phyloP scores from a whole-genome alignment of 2,888 invertebrate genomes.

The Amorpha juglandis region DNA sequence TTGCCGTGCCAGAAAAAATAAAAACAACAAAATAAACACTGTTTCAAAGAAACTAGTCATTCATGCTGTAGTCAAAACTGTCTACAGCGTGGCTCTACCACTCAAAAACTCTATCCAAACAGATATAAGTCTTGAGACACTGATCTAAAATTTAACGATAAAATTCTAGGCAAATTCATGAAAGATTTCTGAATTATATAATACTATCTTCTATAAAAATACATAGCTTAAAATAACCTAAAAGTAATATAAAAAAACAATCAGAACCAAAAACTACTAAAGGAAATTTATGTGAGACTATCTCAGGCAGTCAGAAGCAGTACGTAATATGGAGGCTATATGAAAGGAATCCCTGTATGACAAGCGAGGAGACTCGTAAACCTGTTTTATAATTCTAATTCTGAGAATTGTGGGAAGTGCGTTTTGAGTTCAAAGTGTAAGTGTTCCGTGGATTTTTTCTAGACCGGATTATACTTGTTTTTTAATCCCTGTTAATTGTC shows the following conservation, averaged over 20 bases:
- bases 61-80: no score
- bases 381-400: conserved; percentile 20
- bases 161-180: no score
- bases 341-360: conserved; percentile 21
- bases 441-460: not conserved
- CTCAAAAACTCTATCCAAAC: no score
- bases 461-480: no score
- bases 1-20: no score
- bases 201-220: not conserved
- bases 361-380: conserved; percentile 16
- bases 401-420: not conserved
- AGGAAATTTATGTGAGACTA: conserved; percentile 4
- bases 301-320: conserved; percentile 6
- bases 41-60: no score
- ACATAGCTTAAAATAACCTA: not conserved
- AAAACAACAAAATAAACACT: no score
- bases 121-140: no score
- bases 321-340: conserved; percentile 19
- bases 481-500: no score
- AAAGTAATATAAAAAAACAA: conserved; percentile 15
- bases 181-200: no score
- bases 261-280: not conserved
- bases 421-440: not conserved
- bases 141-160: no score
- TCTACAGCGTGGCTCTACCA: no score